Percentiles rank a stretch among this genome's conserved stretches.
Evolutionary conservation across 2,888 invertebrate genomes (phyloP).

Genomic region (Drosophila prostipennis): DNA sequence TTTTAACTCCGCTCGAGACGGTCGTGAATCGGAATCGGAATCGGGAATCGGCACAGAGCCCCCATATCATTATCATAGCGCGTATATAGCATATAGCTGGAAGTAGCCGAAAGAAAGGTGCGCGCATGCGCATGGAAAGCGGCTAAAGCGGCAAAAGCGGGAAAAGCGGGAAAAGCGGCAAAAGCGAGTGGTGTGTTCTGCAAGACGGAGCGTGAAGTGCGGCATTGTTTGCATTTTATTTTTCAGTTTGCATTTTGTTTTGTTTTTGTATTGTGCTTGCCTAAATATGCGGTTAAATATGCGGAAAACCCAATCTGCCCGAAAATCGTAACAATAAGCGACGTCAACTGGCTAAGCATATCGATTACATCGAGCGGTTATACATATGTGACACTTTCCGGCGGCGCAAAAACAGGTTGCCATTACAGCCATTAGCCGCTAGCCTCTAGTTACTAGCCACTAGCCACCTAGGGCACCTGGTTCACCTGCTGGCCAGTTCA

Average conservation of each 20-base stretch:
- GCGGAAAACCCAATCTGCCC: slow-evolving; percentile 59
- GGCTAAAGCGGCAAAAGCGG: slow-evolving; percentile 16
- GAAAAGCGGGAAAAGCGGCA: slow-evolving; percentile 37
- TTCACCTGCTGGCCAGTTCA: slow-evolving; percentile 13
- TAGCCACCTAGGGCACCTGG: slow-evolving; percentile 12
- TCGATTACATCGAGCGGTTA: slow-evolving; percentile 21
- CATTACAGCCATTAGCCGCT: neutral
- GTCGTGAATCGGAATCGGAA: slow-evolving; percentile 32
- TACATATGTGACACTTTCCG: slow-evolving; percentile 40
- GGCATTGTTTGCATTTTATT: slow-evolving; percentile 44
- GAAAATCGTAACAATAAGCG: slow-evolving; percentile 24
- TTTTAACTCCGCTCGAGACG: slow-evolving; percentile 60
- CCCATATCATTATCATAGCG: neutral
- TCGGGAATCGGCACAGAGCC: neutral
- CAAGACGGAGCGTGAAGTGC: slow-evolving; percentile 80
- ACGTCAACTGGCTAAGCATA: slow-evolving; percentile 42
- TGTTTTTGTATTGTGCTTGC: slow-evolving; percentile 17
- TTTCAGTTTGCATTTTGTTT: slow-evolving; percentile 39
- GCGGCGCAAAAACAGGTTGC: slow-evolving; percentile 36
- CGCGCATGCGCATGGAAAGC: slow-evolving; percentile 37
- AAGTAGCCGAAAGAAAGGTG: slow-evolving; percentile 21
- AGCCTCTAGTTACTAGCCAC: too few species aligned
- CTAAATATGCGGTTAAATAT: slow-evolving; percentile 36
- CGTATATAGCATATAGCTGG: neutral
- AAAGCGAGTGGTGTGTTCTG: slow-evolving; percentile 64